Conservation (phyloP, 2,113 vertebrate species). For the Probosciger aterrimus region DNA sequence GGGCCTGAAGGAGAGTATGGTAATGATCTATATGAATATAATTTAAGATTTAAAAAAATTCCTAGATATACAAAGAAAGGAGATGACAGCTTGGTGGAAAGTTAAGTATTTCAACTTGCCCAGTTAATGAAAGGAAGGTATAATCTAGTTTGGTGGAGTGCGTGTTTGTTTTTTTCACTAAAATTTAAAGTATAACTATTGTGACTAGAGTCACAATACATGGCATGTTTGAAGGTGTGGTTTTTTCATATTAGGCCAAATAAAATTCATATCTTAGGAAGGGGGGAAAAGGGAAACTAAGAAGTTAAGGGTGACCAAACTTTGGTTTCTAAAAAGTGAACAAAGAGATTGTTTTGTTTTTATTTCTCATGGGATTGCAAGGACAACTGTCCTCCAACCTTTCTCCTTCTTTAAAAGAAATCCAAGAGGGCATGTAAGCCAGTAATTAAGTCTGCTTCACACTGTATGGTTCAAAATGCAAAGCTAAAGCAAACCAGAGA, state of each 20-base stretch:
- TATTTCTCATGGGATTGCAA: neutral
- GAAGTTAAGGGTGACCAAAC: neutral
- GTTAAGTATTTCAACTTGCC: neutral
- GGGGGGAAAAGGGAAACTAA: neutral
- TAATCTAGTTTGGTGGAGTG: neutral
- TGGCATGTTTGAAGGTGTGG: neutral
- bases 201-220: neutral
- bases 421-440: neutral
- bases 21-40: neutral
- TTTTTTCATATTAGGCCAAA: neutral
- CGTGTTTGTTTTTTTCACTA: neutral
- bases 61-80: neutral
- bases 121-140: neutral
- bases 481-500: constrained; percentile 12
- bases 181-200: neutral
- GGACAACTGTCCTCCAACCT: neutral
- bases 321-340: neutral
- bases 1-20: neutral
- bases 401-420: neutral
- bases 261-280: neutral
- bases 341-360: neutral
- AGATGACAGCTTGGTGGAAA: neutral
- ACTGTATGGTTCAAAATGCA: constrained; percentile 40
- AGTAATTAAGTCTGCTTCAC: constrained; percentile 40
- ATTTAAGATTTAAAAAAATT: neutral